phyloP scores from a whole-genome alignment of 2,888 invertebrate species.

The Syritta pipiens region DNA sequence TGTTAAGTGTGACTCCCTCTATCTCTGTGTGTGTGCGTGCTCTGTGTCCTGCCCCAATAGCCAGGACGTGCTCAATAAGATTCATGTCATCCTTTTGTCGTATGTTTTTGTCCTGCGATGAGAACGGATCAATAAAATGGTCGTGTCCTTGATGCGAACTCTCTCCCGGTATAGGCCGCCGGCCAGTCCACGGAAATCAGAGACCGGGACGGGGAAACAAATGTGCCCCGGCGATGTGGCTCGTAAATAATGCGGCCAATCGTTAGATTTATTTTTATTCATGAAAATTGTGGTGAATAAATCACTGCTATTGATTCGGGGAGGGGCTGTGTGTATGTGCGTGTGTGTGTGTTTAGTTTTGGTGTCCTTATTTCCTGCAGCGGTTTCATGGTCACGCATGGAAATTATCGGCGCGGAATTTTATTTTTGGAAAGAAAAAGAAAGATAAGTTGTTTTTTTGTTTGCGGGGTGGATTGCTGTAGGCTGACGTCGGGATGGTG shows the following conservation, averaged over 20 bases:
- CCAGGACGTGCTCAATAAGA: slow-evolving; percentile 46
- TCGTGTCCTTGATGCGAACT: slow-evolving; percentile 48
- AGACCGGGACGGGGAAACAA: slow-evolving; percentile 31
- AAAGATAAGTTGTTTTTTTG: slow-evolving; percentile 13
- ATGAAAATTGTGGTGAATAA: slow-evolving; percentile 49
- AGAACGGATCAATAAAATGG: slow-evolving; percentile 43
- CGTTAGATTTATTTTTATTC: slow-evolving; percentile 60
- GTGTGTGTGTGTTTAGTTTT: not conserved
- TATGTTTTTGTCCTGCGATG: not conserved
- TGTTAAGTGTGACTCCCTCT: slow-evolving; percentile 56
- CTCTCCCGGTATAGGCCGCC: not conserved
- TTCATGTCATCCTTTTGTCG: slow-evolving; percentile 47
- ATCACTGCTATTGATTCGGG: slow-evolving; percentile 60
- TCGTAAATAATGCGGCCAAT: slow-evolving; percentile 58
- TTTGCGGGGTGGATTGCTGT: not conserved
- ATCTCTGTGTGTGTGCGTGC: not conserved
- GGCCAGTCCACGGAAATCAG: slow-evolving; percentile 21
- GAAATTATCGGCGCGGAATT: not conserved
- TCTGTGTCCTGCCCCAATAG: slow-evolving; percentile 22
- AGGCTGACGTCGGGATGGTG: slow-evolving; percentile 5
- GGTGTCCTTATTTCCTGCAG: slow-evolving; percentile 10
- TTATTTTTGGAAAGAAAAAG: not conserved
- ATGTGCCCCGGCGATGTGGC: slow-evolving; percentile 31
- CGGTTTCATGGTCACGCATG: slow-evolving; percentile 28
- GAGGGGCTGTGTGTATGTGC: slow-evolving; percentile 15